These are phyloP conservation scores for Meghimatium bilineatum DNA, from an alignment of 2,888 invertebrate genomes.

Conservation along the genomic window DNA sequence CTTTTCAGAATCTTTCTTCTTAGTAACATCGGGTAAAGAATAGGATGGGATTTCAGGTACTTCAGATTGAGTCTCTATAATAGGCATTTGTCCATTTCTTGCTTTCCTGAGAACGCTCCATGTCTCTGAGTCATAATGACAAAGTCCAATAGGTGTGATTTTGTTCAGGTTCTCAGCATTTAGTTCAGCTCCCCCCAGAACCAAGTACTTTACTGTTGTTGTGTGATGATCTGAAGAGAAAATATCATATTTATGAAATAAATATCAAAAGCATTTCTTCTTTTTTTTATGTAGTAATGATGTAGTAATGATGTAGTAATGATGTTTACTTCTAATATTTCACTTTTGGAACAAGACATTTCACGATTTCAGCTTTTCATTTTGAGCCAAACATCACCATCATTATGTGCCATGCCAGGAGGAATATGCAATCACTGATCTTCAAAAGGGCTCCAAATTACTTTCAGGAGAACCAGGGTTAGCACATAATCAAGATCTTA, in stretches of 20 bases:
- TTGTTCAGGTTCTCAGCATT: slow-evolving; percentile 60
- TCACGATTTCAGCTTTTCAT: neutral
- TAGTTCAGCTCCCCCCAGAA: slow-evolving; percentile 62
- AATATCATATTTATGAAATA: no score
- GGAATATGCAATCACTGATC: no score
- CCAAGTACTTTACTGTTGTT: slow-evolving; percentile 64
- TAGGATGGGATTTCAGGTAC: slow-evolving; percentile 65
- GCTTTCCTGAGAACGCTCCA: slow-evolving; percentile 65
- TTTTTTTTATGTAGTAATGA: no score
- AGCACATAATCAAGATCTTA: no score
- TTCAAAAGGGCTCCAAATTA: no score
- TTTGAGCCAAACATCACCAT: no score
- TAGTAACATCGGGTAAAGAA: slow-evolving; percentile 54
- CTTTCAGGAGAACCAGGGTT: no score
- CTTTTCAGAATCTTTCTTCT: slow-evolving; percentile 33
- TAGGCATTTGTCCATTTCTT: slow-evolving; percentile 63
- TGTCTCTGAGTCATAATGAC: slow-evolving; percentile 57
- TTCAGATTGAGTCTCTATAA: slow-evolving; percentile 62
- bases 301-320: no score
- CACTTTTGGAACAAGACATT: no score
- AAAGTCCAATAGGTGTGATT: slow-evolving; percentile 60
- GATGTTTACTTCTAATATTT: no score
- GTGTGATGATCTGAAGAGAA: slow-evolving; percentile 59
- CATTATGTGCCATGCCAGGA: no score
- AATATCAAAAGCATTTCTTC: neutral